Base-by-base conservation (phyloP, 2,888 invertebrate genomes). In the Taphrorychus bicolor region DNA sequence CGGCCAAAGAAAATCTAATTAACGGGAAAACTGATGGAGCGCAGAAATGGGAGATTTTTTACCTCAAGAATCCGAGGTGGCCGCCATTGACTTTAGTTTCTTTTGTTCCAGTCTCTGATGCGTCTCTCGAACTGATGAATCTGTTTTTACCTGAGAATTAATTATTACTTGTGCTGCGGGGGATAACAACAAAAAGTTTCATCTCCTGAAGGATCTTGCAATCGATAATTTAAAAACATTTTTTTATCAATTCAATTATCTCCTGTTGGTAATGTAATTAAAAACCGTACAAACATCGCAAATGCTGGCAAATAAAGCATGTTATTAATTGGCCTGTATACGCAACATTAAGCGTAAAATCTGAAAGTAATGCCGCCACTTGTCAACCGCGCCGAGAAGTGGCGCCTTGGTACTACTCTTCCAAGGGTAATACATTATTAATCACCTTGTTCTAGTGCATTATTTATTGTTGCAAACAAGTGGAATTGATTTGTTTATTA, bases 1-100 rank as follows among this genome's bases (percentile, higher is more conserved):
- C 48, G 5, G 24, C 32, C 45, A 59, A 63, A 63, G 56, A 56
- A 68, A 67, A 67, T 58, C 67, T 67, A 67, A 67, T 68, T 68
- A 63, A 63, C n/a, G 16, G 56, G 57, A 63, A 63, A 68, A 63
- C 52, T 61, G 57, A 67, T 62, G 40, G 67, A 48, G 53, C 41
- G 64, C 64, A 22, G 53, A 52, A 58, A 23, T 45, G 52, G 52
- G 51, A n/a, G 59, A 64, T 64, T 64, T 64, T 64, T 64, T 64
- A 58, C 51, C 41, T 19, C 56, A 11, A 21, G 51, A 24, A 11
- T 18, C 22, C 41, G 51, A n/a, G 22, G 18, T 58, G 18, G 51
- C 40, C 49, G 56, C 22, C 45, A 41, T 64, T 53, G 64, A 64
- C 58, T 57, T 63, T 48, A 32, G 7, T 32, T 32, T 11, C 3